Base-by-base conservation (phyloP, 2,888 invertebrate species). In the Dasysyrphus tricinctus region DNA sequence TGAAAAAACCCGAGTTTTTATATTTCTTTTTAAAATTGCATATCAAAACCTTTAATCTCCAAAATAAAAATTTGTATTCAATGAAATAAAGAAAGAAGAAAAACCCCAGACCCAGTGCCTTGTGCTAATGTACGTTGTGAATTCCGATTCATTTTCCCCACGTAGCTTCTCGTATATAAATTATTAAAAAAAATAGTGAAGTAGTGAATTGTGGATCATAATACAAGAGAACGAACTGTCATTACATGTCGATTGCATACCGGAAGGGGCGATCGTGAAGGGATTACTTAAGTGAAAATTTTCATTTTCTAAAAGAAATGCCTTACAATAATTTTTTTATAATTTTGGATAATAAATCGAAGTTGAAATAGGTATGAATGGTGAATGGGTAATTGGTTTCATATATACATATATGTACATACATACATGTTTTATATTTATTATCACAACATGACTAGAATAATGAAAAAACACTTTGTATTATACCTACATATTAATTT, bases 181-280 rank as follows among this genome's bases (percentile, higher is more conserved):
- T 24, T 24, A 44, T 47, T 47, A 19, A 14, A 37, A 34, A n/a
- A 32, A 63, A 37, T 19, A 34, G 79, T 79, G 72, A 61, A 57
- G 80, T 34, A 56, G 73, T 85, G 85, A 85, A 85, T 80, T 65
- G 85, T 85, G 85, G 85, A 77, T 49, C 29, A 44, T 80, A 74
- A 59, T 37, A 19, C 12, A 65, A 47, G 34, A 65, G 14, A 67
- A 65, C 32, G 69, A 74, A 80, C 85, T 85, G 85, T 85, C 80
- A 81, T 78, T 81, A 47, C 70, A 72, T 44, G 42, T 29, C 24
- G 47, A 72, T 80, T 77, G 80, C 77, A 74, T 77, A 85, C 69
- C 63, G 69, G 37, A 81, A 73, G 80, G 85, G 74, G 80, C 69
- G 72, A 73, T 59, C 67, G 72, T 72, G 72, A 34, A 49, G 65